Evolutionary conservation across 2,888 invertebrate species (phyloP).

Genomic region (Aelia acuminata): DNA sequence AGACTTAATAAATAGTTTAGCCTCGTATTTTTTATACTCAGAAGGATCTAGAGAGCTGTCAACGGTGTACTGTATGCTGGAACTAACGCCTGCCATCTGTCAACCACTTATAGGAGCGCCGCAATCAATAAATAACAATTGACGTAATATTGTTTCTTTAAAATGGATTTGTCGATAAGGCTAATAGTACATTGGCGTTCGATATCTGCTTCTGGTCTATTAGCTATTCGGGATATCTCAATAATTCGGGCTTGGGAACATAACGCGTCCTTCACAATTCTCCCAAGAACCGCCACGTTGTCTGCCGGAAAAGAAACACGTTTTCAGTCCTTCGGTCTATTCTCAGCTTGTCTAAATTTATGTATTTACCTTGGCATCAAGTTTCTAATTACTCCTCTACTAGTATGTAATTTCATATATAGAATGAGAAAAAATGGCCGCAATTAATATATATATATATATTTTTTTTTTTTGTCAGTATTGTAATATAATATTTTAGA

Average conservation of each 20-base stretch:
- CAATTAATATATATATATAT: background rate
- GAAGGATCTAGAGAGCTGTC: background rate
- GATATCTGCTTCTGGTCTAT: background rate
- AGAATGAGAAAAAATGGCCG: background rate
- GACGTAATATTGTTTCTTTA: conserved; percentile 12
- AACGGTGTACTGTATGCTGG: background rate
- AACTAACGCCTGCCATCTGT: background rate
- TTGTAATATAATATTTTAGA: too few relatives aligned
- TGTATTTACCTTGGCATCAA: background rate
- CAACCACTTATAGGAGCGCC: conserved; percentile 9
- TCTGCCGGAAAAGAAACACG: background rate
- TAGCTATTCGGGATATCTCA: background rate
- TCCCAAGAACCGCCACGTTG: background rate
- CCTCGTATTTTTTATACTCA: too few relatives aligned
- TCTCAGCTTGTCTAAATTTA: background rate
- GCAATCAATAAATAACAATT: background rate
- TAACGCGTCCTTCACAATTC: background rate
- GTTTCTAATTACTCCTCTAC: background rate
- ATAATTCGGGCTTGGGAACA: background rate
- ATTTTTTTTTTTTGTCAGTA: too few relatives aligned
- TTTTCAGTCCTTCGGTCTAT: background rate
- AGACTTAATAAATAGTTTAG: too few relatives aligned
- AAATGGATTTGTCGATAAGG: conserved; percentile 27
- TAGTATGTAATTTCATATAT: background rate
- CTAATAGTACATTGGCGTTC: background rate